Percentiles rank a stretch among this genome's conserved stretches.
Conservation (phyloP, 2,888 invertebrate genomes). For the Heliconius aoede region DNA sequence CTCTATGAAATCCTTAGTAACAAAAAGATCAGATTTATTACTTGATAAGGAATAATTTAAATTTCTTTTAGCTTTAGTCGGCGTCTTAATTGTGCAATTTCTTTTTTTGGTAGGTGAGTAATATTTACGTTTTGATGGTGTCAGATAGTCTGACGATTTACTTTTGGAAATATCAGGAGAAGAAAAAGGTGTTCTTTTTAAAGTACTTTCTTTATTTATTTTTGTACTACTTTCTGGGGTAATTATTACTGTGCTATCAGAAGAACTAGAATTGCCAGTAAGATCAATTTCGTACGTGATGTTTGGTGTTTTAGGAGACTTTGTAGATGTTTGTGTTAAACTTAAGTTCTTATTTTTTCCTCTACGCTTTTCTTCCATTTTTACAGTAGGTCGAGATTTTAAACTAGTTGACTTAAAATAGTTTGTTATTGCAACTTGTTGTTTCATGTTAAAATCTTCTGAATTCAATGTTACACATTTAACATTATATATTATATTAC, state of each 20-base stretch:
- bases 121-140: slow-evolving; percentile 56
- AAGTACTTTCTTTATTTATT: background rate
- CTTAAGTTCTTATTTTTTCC: slow-evolving; percentile 58
- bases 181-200: slow-evolving; percentile 29
- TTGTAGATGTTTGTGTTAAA: slow-evolving; percentile 52
- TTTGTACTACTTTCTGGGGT: slow-evolving; percentile 47
- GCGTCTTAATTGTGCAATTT: slow-evolving; percentile 53
- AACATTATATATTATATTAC: background rate
- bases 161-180: background rate
- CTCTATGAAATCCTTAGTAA: slow-evolving; percentile 48
- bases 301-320: slow-evolving; percentile 49
- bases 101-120: slow-evolving; percentile 71
- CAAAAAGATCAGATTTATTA: slow-evolving; percentile 14
- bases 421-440: slow-evolving; percentile 54
- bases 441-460: slow-evolving; percentile 36
- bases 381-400: slow-evolving; percentile 33
- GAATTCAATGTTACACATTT: background rate
- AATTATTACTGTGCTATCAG: slow-evolving; percentile 53
- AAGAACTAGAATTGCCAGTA: slow-evolving; percentile 54
- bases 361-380: slow-evolving; percentile 46
- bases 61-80: slow-evolving; percentile 58
- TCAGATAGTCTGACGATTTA: slow-evolving; percentile 44
- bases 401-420: slow-evolving; percentile 53
- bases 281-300: slow-evolving; percentile 54
- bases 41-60: slow-evolving; percentile 51